These are phyloP conservation scores for Pseudochirops cupreus DNA, from an alignment of 2,797 vertebrate species.

Conservation along the genomic window DNA sequence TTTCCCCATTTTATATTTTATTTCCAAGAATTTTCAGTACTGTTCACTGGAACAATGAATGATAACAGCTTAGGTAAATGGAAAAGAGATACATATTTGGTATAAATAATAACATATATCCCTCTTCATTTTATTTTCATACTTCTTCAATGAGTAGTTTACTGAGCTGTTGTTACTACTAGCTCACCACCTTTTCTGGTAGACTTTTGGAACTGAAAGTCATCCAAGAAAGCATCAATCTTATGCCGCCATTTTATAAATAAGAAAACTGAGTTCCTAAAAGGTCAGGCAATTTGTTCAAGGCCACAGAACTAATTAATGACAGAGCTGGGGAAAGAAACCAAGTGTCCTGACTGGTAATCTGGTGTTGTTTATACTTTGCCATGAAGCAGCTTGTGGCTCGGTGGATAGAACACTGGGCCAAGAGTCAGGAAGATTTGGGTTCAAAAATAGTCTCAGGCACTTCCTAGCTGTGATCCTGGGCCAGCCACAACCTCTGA, in stretches of 20 bases:
- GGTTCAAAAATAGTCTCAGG: not conserved
- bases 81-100: not conserved
- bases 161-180: not conserved
- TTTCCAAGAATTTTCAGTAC: slow-evolving; percentile 39
- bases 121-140: not conserved
- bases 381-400: not conserved
- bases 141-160: slow-evolving; percentile 14
- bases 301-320: not conserved
- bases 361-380: not conserved
- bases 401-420: not conserved
- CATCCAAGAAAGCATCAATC: not conserved
- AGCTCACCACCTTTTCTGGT: not conserved
- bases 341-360: not conserved
- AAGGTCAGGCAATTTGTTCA: not conserved
- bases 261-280: not conserved
- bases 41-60: slow-evolving; percentile 29
- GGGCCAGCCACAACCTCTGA: not conserved
- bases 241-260: not conserved
- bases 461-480: not conserved
- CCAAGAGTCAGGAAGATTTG: not conserved
- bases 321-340: not conserved
- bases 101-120: not conserved
- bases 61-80: not conserved
- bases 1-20: not conserved
- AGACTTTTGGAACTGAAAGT: not conserved